Conservation (phyloP, 92 coral and sea anemone genomes). For the Anthopleura xanthogrammica region DNA sequence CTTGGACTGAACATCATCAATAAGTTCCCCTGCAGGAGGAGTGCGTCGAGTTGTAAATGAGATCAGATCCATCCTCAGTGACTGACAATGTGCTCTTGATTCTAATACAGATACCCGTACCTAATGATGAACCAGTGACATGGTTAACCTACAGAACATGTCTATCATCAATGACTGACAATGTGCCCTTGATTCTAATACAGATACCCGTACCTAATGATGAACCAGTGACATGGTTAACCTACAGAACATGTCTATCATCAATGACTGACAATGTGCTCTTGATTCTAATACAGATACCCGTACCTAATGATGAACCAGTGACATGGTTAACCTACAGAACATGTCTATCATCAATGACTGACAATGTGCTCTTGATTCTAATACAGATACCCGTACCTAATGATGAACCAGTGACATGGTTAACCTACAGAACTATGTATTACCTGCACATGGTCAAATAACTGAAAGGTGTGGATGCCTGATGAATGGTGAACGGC, state of each 20-base stretch:
- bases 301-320: background rate
- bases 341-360: background rate
- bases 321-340: background rate
- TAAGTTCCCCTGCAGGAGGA: constrained; percentile 53
- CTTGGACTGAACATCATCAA: constrained; percentile 33
- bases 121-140: constrained; percentile 23
- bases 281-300: background rate
- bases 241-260: background rate
- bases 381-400: no score
- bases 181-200: constrained; percentile 64
- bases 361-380: background rate
- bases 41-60: constrained; percentile 61
- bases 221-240: background rate
- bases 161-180: constrained; percentile 65
- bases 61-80: constrained; percentile 57
- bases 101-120: constrained; percentile 56
- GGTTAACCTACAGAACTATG: background rate
- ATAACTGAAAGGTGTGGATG: constrained; percentile 61
- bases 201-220: constrained; percentile 61
- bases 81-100: constrained; percentile 77
- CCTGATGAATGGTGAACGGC: constrained; percentile 62
- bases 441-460: constrained; percentile 75
- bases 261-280: background rate
- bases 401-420: background rate
- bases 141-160: constrained; percentile 21